Conservation (phyloP, 2,888 invertebrate genomes). For the Xanthorhoe designata region DNA sequence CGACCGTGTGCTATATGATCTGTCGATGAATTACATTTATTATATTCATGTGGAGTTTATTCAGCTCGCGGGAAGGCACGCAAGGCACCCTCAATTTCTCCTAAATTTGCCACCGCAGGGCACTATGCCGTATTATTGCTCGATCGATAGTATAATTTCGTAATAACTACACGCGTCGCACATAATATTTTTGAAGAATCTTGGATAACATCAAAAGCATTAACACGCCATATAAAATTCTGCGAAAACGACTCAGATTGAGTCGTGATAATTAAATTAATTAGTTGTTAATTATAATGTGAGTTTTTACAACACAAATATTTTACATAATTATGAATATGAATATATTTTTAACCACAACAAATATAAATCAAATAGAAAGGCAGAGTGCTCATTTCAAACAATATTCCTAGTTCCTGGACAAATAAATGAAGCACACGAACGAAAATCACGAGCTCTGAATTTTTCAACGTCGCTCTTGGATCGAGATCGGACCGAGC, state of each 20-base stretch:
- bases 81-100: slow-evolving; percentile 78
- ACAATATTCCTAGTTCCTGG: slow-evolving; percentile 70
- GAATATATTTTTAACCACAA: slow-evolving; percentile 33
- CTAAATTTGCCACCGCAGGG: slow-evolving; percentile 80
- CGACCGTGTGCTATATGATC: slow-evolving; percentile 73
- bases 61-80: slow-evolving; percentile 71
- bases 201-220: slow-evolving; percentile 43
- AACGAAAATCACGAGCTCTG: slow-evolving; percentile 80
- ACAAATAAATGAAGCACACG: slow-evolving; percentile 80
- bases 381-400: slow-evolving; percentile 52
- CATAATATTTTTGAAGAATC: slow-evolving; percentile 59
- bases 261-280: neutral
- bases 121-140: slow-evolving; percentile 75
- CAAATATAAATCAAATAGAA: slow-evolving; percentile 54
- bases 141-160: slow-evolving; percentile 82
- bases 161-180: slow-evolving; percentile 70
- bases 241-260: neutral
- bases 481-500: slow-evolving; percentile 68
- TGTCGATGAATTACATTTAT: slow-evolving; percentile 63
- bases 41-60: slow-evolving; percentile 73
- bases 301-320: neutral
- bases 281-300: neutral
- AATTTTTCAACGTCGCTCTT: slow-evolving; percentile 80
- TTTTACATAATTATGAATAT: neutral
- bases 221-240: slow-evolving; percentile 35